Evolutionary conservation across 2,113 vertebrate species (phyloP).

Genomic region (Bettongia penicillata): DNA sequence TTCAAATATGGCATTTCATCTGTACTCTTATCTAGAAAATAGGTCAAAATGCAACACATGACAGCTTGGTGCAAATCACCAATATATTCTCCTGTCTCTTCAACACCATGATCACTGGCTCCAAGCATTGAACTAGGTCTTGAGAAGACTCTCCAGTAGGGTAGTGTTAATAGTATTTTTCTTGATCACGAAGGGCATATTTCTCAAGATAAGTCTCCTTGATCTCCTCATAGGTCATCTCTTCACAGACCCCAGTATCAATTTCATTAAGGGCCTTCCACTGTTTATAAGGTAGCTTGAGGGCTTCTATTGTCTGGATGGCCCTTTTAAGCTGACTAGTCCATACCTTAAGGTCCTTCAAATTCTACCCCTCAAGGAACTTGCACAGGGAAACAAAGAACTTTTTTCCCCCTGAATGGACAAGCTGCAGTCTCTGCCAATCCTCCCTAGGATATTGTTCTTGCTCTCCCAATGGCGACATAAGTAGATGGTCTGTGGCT

Average conservation of each 20-base stretch:
- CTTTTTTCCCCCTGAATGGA: constrained; percentile 95
- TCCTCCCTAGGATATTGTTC: constrained; percentile 91
- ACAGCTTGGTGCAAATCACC: constrained; percentile 96
- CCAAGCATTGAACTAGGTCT: constrained; percentile 96
- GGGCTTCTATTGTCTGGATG: constrained; percentile 95
- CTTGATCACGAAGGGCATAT: constrained; percentile 93
- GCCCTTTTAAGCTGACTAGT: constrained; percentile 94
- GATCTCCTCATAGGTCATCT: constrained; percentile 96
- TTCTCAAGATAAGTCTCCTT: constrained; percentile 93
- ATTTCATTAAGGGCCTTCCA: constrained; percentile 99
- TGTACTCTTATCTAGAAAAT: constrained; percentile 97
- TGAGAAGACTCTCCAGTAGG: constrained; percentile 99
- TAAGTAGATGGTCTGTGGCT: constrained; percentile 96
- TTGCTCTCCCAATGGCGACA: constrained; percentile 95
- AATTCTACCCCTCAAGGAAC: constrained; percentile 94
- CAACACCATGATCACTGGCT: constrained; percentile 98
- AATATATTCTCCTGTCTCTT: constrained; percentile 96
- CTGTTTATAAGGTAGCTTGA: constrained; percentile 93
- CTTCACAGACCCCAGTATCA: constrained; percentile 95
- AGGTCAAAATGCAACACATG: constrained; percentile 96
- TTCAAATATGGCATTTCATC: constrained; percentile 96
- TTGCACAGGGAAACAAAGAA: constrained; percentile 89
- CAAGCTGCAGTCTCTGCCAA: constrained; percentile 94
- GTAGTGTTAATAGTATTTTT: constrained; percentile 98
- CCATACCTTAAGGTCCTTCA: constrained; percentile 94